phyloP scores from a whole-genome alignment of 2,888 invertebrate species.

The Sisyra nigra region DNA sequence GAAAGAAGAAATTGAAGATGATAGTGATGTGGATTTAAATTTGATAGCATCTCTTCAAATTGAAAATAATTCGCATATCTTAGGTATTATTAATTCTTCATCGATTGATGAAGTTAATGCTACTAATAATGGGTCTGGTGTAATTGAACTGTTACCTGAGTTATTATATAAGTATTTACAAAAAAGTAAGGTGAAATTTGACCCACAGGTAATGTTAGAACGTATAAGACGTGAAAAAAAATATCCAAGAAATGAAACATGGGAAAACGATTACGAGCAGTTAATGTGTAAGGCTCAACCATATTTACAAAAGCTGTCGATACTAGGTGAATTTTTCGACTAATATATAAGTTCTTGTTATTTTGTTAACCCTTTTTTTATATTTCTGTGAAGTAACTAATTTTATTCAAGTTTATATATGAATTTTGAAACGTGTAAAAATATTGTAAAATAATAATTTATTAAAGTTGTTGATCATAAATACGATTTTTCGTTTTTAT shows the following conservation, averaged over 20 bases:
- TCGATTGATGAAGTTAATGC: neutral
- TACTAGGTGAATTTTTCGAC: constrained; percentile 61
- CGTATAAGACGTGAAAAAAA: constrained; percentile 45
- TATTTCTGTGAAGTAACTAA: neutral
- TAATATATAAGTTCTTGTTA: constrained; percentile 7
- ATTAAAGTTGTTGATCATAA: no score
- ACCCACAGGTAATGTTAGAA: constrained; percentile 55
- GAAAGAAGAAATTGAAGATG: no score
- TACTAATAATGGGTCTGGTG: neutral
- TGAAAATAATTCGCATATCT: no score
- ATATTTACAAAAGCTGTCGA: constrained; percentile 59
- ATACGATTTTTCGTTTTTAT: no score
- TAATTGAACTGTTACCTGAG: constrained; percentile 10
- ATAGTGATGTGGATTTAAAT: neutral
- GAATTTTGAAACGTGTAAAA: no score
- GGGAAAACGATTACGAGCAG: constrained; percentile 44
- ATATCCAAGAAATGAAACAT: constrained; percentile 41
- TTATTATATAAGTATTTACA: constrained; percentile 11
- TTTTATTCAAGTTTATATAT: no score
- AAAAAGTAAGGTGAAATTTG: constrained; percentile 33
- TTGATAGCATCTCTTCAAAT: neutral
- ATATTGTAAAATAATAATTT: no score
- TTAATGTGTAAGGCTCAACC: constrained; percentile 68
- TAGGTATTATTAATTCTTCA: neutral
- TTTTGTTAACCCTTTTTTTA: neutral